Evolutionary conservation across 2,888 invertebrate genomes (phyloP).

Genomic region (Tromatobia lineatoria): DNA sequence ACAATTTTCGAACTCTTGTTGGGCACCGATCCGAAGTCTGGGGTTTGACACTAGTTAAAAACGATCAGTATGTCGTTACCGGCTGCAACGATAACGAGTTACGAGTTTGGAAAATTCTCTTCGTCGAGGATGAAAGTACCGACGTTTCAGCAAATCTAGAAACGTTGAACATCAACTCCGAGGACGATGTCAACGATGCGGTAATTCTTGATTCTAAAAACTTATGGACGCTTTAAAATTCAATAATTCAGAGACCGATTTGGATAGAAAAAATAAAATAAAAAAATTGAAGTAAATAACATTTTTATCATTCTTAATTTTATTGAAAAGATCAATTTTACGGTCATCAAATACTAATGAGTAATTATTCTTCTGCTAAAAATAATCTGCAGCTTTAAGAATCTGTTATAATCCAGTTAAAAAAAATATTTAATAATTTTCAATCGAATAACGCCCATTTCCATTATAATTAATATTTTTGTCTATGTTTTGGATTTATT

Average conservation of each 20-base stretch:
- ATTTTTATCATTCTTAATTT: background rate
- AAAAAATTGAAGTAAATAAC: background rate
- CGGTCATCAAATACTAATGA: too few relatives aligned
- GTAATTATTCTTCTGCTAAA: too few relatives aligned
- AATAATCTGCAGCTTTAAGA: background rate
- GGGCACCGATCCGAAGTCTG: slow-evolving; percentile 96
- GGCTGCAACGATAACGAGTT: slow-evolving; percentile 95
- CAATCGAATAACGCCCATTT: background rate
- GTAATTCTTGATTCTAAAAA: slow-evolving; percentile 82
- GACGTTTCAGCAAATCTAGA: slow-evolving; percentile 84
- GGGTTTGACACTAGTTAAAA: slow-evolving; percentile 92
- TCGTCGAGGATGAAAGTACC: slow-evolving; percentile 86
- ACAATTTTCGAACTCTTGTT: slow-evolving; percentile 97
- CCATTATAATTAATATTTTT: background rate
- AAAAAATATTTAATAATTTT: background rate
- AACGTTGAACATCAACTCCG: slow-evolving; percentile 86
- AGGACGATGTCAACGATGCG: slow-evolving; percentile 87
- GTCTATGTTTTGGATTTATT: slow-evolving; percentile 2
- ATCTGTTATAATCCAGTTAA: background rate
- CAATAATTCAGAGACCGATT: background rate
- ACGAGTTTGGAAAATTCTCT: slow-evolving; percentile 92
- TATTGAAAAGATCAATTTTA: background rate
- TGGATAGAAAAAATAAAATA: background rate
- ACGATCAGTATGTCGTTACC: slow-evolving; percentile 94
- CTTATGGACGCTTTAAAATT: background rate